Conservation (phyloP, 2,797 vertebrate species). For the Periophthalmus magnuspinnatus region DNA sequence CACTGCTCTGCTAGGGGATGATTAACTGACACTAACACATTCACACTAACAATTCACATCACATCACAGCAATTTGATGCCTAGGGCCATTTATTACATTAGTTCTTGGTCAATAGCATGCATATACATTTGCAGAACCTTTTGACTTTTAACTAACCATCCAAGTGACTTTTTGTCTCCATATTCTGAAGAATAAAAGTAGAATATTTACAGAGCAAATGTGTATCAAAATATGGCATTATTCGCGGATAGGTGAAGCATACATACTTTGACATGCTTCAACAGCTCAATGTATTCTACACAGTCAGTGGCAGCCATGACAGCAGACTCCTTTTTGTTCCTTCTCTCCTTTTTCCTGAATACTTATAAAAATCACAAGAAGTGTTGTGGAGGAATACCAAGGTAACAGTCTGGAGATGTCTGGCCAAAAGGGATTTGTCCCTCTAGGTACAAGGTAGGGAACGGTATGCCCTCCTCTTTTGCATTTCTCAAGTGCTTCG, state of each 20-base stretch:
- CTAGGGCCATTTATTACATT: neutral
- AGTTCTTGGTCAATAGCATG: neutral
- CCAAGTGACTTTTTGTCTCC: constrained; percentile 24
- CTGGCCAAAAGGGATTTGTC: constrained; percentile 95
- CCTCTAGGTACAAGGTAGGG: constrained; percentile 86
- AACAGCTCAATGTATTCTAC: constrained; percentile 74
- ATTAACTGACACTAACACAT: neutral
- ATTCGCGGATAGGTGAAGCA: constrained; percentile 77
- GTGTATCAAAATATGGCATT: constrained; percentile 76
- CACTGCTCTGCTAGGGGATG: neutral
- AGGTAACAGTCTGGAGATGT: constrained; percentile 83
- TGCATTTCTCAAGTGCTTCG: constrained; percentile 98
- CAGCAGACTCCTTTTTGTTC: constrained; percentile 69
- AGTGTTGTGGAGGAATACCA: constrained; percentile 78
- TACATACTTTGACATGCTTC: constrained; percentile 73
- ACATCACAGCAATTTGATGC: neutral
- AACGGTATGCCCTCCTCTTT: constrained; percentile 82
- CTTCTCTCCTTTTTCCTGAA: constrained; percentile 64
- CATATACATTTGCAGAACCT: neutral
- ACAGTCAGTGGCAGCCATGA: constrained; percentile 72
- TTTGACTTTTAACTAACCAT: constrained; percentile 22
- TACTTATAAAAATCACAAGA: constrained; percentile 78
- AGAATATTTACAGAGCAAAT: constrained; percentile 72
- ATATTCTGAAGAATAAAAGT: constrained; percentile 32
- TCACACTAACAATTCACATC: neutral